These are phyloP conservation scores for Bufo gargarizans DNA, from an alignment of 2,113 vertebrate species.

Conservation along the genomic window DNA sequence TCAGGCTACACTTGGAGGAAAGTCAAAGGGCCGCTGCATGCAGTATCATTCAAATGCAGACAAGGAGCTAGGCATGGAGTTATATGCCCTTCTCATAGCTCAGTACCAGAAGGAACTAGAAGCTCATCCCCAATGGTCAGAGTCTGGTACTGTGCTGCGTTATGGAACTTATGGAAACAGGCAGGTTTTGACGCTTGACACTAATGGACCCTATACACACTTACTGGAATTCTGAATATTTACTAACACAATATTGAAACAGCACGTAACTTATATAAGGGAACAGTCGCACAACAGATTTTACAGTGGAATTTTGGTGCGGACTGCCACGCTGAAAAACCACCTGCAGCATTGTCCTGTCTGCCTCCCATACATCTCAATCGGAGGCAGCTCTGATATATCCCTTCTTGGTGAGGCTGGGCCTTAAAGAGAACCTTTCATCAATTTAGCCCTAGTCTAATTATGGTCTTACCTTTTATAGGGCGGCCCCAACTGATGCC, in stretches of 20 bases:
- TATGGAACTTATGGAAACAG: slow-evolving; percentile 91
- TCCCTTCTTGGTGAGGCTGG: too few relatives aligned
- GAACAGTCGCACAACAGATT: too few relatives aligned
- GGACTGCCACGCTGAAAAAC: too few relatives aligned
- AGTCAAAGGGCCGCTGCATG: slow-evolving; percentile 83
- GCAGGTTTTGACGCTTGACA: slow-evolving; percentile 89
- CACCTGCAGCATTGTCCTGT: too few relatives aligned
- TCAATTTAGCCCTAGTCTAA: too few relatives aligned
- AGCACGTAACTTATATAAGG: background rate
- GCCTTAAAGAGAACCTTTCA: too few relatives aligned
- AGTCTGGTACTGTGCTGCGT: slow-evolving; percentile 71
- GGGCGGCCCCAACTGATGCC: too few relatives aligned
- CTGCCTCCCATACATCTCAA: too few relatives aligned
- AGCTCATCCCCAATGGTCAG: slow-evolving; percentile 67
- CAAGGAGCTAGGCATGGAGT: slow-evolving; percentile 86
- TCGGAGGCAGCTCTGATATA: too few relatives aligned
- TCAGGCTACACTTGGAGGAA: slow-evolving; percentile 91
- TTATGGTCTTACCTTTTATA: too few relatives aligned
- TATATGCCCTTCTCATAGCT: slow-evolving; percentile 82
- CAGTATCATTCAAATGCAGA: slow-evolving; percentile 91
- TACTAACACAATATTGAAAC: background rate
- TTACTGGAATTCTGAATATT: slow-evolving; percentile 85
- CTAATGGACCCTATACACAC: slow-evolving; percentile 93
- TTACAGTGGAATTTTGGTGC: too few relatives aligned
- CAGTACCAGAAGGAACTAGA: slow-evolving; percentile 82